Evolutionary conservation across 2,888 invertebrate genomes (phyloP).

Genomic region (Cylloceria caligata): DNA sequence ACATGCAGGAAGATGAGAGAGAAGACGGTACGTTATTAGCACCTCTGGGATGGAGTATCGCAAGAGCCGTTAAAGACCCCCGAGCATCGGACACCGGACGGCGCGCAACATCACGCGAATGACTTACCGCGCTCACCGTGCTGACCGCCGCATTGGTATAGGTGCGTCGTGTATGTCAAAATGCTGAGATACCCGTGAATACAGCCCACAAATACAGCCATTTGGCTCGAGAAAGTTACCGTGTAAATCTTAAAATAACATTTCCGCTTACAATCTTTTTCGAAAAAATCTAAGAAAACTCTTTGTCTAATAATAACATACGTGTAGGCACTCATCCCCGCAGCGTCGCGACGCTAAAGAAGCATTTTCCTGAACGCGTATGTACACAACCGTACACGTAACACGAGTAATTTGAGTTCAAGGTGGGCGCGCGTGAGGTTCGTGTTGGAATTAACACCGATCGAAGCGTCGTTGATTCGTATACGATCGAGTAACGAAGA

Average conservation of each 20-base stretch:
- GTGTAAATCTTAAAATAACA: background rate
- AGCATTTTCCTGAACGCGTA: slow-evolving; percentile 64
- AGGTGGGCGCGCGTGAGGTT: slow-evolving; percentile 1
- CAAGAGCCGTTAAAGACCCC: slow-evolving; percentile 52
- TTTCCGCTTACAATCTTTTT: background rate
- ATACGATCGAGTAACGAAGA: slow-evolving; percentile 15
- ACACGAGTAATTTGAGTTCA: slow-evolving; percentile 22
- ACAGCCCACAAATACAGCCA: background rate
- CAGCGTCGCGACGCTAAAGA: slow-evolving; percentile 54
- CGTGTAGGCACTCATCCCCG: slow-evolving; percentile 14
- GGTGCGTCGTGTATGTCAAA: background rate
- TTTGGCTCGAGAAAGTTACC: background rate
- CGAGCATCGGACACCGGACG: slow-evolving; percentile 50
- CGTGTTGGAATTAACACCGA: slow-evolving; percentile 20
- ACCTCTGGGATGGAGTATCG: slow-evolving; percentile 66
- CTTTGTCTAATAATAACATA: background rate
- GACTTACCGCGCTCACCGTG: background rate
- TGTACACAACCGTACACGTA: slow-evolving; percentile 16
- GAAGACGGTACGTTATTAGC: slow-evolving; percentile 68
- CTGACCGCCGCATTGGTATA: background rate
- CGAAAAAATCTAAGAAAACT: background rate
- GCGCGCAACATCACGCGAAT: slow-evolving; percentile 35
- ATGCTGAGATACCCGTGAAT: background rate
- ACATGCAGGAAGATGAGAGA: slow-evolving; percentile 47
- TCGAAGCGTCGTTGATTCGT: slow-evolving; percentile 4